phyloP scores from a whole-genome alignment of 2,797 vertebrate species.

The Macropus fuliginosus region DNA sequence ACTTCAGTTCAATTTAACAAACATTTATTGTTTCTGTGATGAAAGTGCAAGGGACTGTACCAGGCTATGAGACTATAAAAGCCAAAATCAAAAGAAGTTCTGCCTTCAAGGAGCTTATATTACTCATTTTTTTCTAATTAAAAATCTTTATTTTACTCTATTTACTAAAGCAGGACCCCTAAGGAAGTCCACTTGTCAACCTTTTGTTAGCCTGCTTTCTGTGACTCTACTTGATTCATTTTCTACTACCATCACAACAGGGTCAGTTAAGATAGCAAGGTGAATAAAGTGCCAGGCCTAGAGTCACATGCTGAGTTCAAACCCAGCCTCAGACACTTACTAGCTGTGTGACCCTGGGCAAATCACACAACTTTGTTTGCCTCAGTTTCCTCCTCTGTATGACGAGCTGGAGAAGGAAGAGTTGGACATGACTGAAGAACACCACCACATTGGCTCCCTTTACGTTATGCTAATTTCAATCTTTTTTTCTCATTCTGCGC shows the following conservation, averaged over 20 bases:
- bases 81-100: not conserved
- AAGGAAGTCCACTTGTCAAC: not conserved
- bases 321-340: not conserved
- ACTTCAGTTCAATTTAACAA: not conserved
- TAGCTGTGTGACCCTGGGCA: not conserved
- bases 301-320: not conserved
- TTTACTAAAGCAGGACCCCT: not conserved
- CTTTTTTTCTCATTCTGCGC: constrained; percentile 58
- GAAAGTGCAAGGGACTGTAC: not conserved
- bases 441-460: not conserved
- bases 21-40: not conserved
- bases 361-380: not conserved
- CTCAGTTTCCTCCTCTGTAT: not conserved
- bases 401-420: not conserved
- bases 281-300: not conserved
- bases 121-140: not conserved
- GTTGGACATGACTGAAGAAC: not conserved
- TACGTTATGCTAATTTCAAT: constrained; percentile 57
- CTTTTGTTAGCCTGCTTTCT: not conserved
- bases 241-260: not conserved
- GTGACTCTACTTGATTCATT: not conserved
- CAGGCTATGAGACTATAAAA: not conserved
- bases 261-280: not conserved
- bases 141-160: not conserved
- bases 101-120: not conserved